Base-by-base conservation (phyloP, 2,113 vertebrate genomes). In the Athene noctua region DNA sequence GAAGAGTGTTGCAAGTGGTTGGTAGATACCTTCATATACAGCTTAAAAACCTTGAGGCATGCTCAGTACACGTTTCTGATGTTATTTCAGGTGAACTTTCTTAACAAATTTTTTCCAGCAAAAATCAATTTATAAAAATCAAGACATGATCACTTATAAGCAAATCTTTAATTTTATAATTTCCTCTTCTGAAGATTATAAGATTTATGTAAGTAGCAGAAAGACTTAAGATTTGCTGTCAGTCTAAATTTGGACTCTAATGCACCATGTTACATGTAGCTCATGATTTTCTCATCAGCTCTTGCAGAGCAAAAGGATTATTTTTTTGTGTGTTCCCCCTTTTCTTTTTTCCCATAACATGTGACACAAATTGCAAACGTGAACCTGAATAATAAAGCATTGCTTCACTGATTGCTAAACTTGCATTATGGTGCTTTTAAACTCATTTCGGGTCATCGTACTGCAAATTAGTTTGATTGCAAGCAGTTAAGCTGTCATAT, bases 381-480 rank as follows among this genome's bases (percentile, higher is more conserved):
- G 95, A 97, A 73, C 86, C 90, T 96, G 79, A 94, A 96, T 97
- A 95, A 96, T 96, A 96, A 97, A 90, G 92, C 66, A 88, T 92
- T 89, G 72, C 90, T 68, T 96, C 87, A 70, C 84, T 98, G 96
- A 97, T 97, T 97, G 89, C 96, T 97, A 97, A 97, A 96, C 94
- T 94, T 82, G 81, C 94, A 96, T 97, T 97, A 95, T 91, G 93
- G 72, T 95, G 87, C 93, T 96, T 97, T 97, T 96, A 97, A 97
- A 94, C 96, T 97, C 96, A 96, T 97, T 97, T 97, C 68, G 91
- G 97, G 97, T 97, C 95, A 95, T 86, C 16, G 9, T 96, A 38
- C 75, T 87, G 87, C 95, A 93, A 97, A 91, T 97, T 97, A 97
- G 96, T 96, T 90, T 97, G 98, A 98, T 98, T 97, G 95, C 83